phyloP scores from a whole-genome alignment of 2,797 vertebrate species.

The Natrix natrix region DNA sequence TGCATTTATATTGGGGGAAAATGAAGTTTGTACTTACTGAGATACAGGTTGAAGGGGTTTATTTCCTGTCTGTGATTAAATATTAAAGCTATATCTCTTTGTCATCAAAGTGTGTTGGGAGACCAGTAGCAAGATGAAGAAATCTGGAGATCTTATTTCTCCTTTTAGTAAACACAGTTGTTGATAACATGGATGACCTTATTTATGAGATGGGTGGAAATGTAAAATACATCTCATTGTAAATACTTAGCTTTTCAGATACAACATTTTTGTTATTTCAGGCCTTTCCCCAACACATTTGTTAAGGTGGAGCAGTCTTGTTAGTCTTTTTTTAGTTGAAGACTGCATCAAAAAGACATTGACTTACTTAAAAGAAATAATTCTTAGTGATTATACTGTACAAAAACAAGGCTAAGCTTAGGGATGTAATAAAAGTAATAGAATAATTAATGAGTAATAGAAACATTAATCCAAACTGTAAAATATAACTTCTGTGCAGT shows the following conservation, averaged over 20 bases:
- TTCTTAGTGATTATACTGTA: not conserved
- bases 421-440: not conserved
- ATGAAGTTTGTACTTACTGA: not conserved
- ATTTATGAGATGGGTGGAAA: not conserved
- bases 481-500: not conserved
- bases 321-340: not conserved
- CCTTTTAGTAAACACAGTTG: not conserved
- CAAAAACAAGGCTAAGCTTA: not conserved
- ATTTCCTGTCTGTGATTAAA: not conserved
- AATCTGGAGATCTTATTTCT: not conserved
- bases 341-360: not conserved
- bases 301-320: not conserved
- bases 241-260: not conserved
- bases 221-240: not conserved
- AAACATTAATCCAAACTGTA: not conserved
- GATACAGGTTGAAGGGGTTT: not conserved
- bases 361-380: not conserved
- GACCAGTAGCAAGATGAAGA: not conserved
- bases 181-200: not conserved
- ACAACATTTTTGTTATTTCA: not conserved
- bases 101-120: not conserved
- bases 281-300: not conserved
- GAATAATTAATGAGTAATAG: not conserved
- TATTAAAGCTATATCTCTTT: not conserved
- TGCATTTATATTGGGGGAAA: not conserved